These are phyloP conservation scores for Morpho helenor DNA, from an alignment of 2,888 invertebrate species.

Conservation along the genomic window DNA sequence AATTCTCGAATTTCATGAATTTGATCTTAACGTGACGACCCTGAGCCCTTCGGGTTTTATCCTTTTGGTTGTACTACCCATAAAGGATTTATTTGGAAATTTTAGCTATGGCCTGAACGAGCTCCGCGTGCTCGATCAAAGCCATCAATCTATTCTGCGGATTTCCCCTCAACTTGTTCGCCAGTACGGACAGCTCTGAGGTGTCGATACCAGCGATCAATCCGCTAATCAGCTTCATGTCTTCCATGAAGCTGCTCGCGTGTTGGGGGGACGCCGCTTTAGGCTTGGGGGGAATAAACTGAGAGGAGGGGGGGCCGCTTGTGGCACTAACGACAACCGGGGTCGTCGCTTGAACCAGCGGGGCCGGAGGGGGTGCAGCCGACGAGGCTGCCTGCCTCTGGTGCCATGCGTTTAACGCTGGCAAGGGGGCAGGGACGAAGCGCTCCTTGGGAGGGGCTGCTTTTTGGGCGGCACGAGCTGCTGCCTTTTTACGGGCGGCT, in stretches of 20 bases:
- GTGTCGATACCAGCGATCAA: no score
- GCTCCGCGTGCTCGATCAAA: not conserved
- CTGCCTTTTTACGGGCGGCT: not conserved
- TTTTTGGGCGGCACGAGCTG: not conserved
- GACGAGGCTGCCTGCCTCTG: not conserved
- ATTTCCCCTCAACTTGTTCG: no score
- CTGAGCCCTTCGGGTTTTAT: not conserved
- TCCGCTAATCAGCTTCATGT: no score
- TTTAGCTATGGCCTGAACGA: not conserved
- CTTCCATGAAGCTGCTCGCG: no score
- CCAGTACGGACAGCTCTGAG: no score
- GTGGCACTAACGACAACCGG: no score
- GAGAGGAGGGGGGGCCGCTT: no score
- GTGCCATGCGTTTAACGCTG: not conserved
- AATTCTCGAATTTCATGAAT: constrained; percentile 7
- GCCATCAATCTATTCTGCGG: not conserved
- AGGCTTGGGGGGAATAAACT: not conserved
- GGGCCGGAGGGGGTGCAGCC: no score
- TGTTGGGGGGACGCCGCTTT: not conserved
- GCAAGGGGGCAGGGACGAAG: not conserved
- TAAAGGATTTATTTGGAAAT: not conserved
- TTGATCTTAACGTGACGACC: not conserved
- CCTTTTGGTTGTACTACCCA: not conserved
- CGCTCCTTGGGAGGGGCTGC: not conserved
- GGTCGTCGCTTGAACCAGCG: no score